Evolutionary conservation across 2,113 vertebrate genomes (phyloP).

Genomic region (Cyanoderma ruficeps): DNA sequence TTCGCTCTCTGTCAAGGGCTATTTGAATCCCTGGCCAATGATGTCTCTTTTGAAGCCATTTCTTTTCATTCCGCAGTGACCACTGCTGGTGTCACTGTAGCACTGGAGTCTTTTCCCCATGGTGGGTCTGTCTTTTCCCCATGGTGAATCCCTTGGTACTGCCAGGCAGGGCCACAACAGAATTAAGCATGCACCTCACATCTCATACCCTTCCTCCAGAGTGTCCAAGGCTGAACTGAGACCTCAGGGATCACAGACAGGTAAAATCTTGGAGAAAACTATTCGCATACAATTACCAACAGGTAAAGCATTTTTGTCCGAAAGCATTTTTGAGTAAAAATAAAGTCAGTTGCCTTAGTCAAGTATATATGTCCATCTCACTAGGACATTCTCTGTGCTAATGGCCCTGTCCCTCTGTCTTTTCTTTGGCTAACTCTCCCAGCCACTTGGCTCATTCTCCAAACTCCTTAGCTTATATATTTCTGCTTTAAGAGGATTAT

Average conservation of each 20-base stretch:
- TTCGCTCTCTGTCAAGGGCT: background rate
- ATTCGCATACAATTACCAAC: background rate
- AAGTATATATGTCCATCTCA: background rate
- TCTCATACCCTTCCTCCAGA: background rate
- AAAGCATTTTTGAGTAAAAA: background rate
- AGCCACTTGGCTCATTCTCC: background rate
- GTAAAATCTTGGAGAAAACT: background rate
- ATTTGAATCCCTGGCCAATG: background rate
- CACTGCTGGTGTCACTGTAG: background rate
- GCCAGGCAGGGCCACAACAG: background rate
- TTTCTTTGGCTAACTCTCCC: background rate
- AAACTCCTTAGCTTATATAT: background rate
- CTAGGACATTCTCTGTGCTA: background rate
- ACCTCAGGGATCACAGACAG: background rate
- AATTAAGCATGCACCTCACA: rapidly evolving
- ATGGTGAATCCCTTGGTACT: background rate
- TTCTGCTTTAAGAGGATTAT: background rate
- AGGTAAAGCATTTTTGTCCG: background rate
- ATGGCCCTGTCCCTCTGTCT: background rate
- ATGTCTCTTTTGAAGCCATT: background rate
- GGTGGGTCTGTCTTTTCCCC: background rate
- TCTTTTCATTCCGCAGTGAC: background rate
- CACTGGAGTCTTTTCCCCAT: background rate
- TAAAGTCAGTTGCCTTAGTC: background rate
- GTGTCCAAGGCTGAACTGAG: background rate